Evolutionary conservation across 2,888 invertebrate species (phyloP).

Genomic region (Mimas tiliae): DNA sequence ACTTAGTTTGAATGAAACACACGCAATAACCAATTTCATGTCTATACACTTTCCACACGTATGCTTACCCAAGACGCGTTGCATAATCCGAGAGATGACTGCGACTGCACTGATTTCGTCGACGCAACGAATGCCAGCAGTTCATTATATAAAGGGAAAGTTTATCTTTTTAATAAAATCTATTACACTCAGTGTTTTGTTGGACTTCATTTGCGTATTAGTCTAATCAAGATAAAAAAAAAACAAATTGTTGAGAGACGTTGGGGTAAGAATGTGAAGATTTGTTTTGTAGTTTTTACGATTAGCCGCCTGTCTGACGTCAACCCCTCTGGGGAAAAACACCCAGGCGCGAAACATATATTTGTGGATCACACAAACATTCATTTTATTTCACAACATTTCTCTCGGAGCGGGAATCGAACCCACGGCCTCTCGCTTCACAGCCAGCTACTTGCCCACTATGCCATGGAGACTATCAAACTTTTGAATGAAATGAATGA

Average conservation of each 20-base stretch:
- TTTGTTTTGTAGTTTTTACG: too few relatives aligned
- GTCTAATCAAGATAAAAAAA: background rate
- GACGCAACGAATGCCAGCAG: slow-evolving; percentile 60
- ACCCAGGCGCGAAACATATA: too few relatives aligned
- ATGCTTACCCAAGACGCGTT: slow-evolving; percentile 59
- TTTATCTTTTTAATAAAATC: slow-evolving; percentile 58
- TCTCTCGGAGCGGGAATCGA: too few relatives aligned
- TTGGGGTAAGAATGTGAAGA: too few relatives aligned
- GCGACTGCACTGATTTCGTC: slow-evolving; percentile 77
- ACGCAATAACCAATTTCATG: slow-evolving; percentile 38
- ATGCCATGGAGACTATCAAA: too few relatives aligned
- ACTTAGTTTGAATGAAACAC: slow-evolving; percentile 29
- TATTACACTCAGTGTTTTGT: slow-evolving; percentile 39
- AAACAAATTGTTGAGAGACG: background rate
- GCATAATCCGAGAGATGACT: slow-evolving; percentile 61
- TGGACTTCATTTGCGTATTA: background rate
- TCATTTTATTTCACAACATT: too few relatives aligned
- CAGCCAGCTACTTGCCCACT: too few relatives aligned
- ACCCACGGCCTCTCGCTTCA: too few relatives aligned
- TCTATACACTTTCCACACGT: slow-evolving; percentile 51
- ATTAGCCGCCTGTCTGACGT: too few relatives aligned
- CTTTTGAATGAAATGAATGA: too few relatives aligned
- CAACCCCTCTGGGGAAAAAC: too few relatives aligned
- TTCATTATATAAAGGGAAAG: slow-evolving; percentile 77
- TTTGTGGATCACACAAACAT: too few relatives aligned